Evolutionary conservation across 2,888 invertebrate species (phyloP).

Genomic region (Lepidochrysops patricia): DNA sequence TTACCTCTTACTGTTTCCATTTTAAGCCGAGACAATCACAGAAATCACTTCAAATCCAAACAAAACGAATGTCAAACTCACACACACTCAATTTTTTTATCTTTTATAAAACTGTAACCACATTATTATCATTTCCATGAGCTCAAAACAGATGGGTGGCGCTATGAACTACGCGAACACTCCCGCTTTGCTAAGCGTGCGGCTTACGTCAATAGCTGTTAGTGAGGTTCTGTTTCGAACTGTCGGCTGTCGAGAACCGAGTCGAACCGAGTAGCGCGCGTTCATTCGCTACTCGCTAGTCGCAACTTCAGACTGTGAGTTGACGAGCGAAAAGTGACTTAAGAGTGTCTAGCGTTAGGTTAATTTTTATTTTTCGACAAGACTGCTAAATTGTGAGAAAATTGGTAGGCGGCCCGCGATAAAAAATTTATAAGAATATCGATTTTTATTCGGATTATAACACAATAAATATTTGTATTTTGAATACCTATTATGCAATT

Average conservation of each 20-base stretch:
- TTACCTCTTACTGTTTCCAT: constrained; percentile 61
- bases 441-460: too few relatives aligned
- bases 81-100: constrained; percentile 45
- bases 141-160: constrained; percentile 43
- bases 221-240: constrained; percentile 5
- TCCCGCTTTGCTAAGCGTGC: constrained; percentile 15
- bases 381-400: not conserved
- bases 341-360: not conserved
- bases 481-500: too few relatives aligned
- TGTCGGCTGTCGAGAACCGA: not conserved
- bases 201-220: constrained; percentile 17
- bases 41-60: constrained; percentile 39
- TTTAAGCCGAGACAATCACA: constrained; percentile 37
- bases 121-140: constrained; percentile 43
- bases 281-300: not conserved
- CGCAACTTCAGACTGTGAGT: not conserved
- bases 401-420: not conserved
- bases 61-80: constrained; percentile 26
- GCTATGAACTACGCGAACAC: constrained; percentile 27
- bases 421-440: too few relatives aligned
- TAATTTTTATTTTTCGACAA: too few relatives aligned
- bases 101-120: constrained; percentile 40
- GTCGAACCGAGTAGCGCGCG: not conserved
- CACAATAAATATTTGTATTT: too few relatives aligned
- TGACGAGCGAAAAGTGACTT: not conserved